Percentiles rank a stretch among this genome's conserved stretches.
These are phyloP conservation scores for Acanthacorydalis orientalis DNA, from an alignment of 2,888 invertebrate species.

Conservation along the genomic window DNA sequence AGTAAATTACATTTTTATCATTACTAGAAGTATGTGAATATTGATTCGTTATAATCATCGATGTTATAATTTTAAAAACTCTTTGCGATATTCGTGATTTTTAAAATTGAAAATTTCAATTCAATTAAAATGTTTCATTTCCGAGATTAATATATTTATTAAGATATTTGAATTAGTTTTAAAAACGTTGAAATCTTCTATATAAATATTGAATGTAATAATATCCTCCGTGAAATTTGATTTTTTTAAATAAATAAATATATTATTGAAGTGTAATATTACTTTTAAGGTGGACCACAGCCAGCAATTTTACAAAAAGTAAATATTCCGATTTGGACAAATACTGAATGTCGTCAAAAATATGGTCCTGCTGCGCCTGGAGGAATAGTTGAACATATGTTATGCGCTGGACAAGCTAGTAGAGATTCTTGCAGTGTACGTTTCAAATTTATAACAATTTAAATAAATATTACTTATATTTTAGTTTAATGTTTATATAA, in stretches of 20 bases:
- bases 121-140: too few species aligned
- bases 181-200: too few species aligned
- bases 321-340: slow-evolving; percentile 68
- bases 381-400: slow-evolving; percentile 73
- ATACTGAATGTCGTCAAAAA: slow-evolving; percentile 56
- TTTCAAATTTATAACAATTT: slow-evolving; percentile 12
- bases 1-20: too few species aligned
- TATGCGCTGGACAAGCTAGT: slow-evolving; percentile 70
- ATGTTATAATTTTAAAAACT: too few species aligned
- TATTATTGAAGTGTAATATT: slow-evolving; percentile 1
- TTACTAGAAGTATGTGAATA: too few species aligned
- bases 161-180: too few species aligned
- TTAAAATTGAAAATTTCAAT: too few species aligned
- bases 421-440: slow-evolving; percentile 84
- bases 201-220: too few species aligned
- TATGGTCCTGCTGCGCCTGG: slow-evolving; percentile 79
- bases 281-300: slow-evolving; percentile 54
- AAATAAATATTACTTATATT: background rate
- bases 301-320: slow-evolving; percentile 70
- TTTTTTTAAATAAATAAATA: background rate
- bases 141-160: too few species aligned
- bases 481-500: background rate
- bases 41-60: too few species aligned
- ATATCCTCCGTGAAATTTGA: background rate
- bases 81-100: too few species aligned